These are phyloP conservation scores for Plebejus melissa DNA, from an alignment of 2,888 invertebrate species.

Conservation along the genomic window DNA sequence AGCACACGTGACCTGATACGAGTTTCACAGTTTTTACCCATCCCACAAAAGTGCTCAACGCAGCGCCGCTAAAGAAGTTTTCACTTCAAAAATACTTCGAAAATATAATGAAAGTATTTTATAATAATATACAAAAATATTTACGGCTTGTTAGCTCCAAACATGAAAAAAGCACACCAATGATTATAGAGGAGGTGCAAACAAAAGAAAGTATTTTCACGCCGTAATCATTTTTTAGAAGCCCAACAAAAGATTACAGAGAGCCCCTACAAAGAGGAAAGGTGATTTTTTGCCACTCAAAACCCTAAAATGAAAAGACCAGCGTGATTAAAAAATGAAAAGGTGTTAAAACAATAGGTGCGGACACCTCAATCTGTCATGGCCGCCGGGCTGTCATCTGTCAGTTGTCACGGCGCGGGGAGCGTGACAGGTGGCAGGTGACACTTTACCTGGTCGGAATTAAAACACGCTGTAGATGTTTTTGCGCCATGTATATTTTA, in stretches of 20 bases:
- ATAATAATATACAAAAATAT: no score
- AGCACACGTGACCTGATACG: no score
- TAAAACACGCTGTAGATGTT: constrained; percentile 35
- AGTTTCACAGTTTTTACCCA: no score
- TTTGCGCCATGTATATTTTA: not conserved
- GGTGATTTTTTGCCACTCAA: constrained; percentile 30
- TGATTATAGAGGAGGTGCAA: not conserved
- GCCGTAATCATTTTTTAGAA: constrained; percentile 26
- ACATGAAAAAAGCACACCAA: constrained; percentile 3
- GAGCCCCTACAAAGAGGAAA: constrained; percentile 19
- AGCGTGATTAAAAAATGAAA: constrained; percentile 46
- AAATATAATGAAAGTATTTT: no score
- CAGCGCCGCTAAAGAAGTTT: no score
- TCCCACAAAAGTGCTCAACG: no score
- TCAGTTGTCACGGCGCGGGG: constrained; percentile 58
- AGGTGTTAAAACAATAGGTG: constrained; percentile 51
- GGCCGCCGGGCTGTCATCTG: constrained; percentile 43
- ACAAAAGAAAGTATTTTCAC: constrained; percentile 22
- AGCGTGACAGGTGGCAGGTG: constrained; percentile 50
- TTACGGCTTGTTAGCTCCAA: not conserved
- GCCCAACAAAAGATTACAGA: constrained; percentile 31
- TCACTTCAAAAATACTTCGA: no score
- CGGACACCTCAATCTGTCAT: constrained; percentile 71
- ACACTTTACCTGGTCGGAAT: constrained; percentile 45
- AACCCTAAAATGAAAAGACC: constrained; percentile 32